These are phyloP conservation scores for Erebia ligea DNA, from an alignment of 2,888 invertebrate genomes.

Conservation along the genomic window DNA sequence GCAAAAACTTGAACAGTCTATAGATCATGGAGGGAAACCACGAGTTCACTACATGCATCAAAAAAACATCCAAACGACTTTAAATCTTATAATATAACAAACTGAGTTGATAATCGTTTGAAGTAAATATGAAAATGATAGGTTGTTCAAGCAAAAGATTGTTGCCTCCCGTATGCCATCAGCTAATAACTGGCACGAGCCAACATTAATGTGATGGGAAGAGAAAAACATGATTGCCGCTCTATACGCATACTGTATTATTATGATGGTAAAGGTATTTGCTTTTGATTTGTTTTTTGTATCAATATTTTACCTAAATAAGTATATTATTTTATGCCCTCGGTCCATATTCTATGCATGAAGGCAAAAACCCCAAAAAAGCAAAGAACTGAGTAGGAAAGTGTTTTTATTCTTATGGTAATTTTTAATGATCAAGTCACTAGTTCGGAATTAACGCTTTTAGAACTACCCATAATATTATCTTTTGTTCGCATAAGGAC, in stretches of 20 bases:
- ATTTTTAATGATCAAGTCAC: no score
- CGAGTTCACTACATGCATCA: background rate
- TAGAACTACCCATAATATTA: no score
- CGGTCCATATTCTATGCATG: constrained; percentile 28
- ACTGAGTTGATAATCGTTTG: constrained; percentile 17
- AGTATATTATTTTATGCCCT: constrained; percentile 40
- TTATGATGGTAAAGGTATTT: constrained; percentile 38
- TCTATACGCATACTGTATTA: constrained; percentile 43
- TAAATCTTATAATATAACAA: background rate
- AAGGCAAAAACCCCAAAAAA: no score
- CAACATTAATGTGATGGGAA: constrained; percentile 49
- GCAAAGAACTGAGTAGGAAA: no score
- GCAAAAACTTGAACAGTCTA: constrained; percentile 62
- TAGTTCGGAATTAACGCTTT: no score
- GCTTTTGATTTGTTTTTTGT: constrained; percentile 29
- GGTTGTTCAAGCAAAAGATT: constrained; percentile 43
- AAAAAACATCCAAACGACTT: constrained; percentile 27
- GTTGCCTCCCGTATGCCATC: constrained; percentile 50
- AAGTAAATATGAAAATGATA: constrained; percentile 5
- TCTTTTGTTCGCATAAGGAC: no score
- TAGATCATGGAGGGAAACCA: constrained; percentile 38
- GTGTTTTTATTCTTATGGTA: no score
- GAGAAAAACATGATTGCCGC: constrained; percentile 49
- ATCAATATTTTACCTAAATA: constrained; percentile 39
- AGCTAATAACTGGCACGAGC: constrained; percentile 57